Conservation (phyloP, 2,888 invertebrate genomes). For the Caenorhabditis sulstoni region DNA sequence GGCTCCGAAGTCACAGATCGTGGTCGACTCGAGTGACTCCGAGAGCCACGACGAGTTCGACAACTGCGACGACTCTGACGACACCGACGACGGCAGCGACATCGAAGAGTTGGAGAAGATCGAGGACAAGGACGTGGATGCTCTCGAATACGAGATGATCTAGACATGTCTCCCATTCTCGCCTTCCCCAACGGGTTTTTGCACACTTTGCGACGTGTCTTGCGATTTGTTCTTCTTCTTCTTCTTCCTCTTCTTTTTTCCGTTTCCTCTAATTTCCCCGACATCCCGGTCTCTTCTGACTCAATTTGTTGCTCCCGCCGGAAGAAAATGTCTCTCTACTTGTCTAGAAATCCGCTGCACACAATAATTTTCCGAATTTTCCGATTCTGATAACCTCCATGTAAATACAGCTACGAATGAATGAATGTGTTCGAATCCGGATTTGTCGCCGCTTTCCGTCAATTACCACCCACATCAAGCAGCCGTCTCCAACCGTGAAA, state of each 20-base stretch:
- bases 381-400: not conserved
- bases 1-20: slow-evolving; percentile 6
- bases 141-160: slow-evolving; percentile 47
- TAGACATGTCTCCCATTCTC: slow-evolving; percentile 8
- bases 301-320: slow-evolving; percentile 5
- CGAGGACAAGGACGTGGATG: slow-evolving; percentile 50
- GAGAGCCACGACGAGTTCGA: slow-evolving; percentile 37
- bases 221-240: not conserved
- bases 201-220: slow-evolving; percentile 1
- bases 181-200: slow-evolving; percentile 39
- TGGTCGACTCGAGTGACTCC: slow-evolving; percentile 12
- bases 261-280: not conserved
- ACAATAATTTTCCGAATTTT: slow-evolving; percentile 2
- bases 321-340: slow-evolving; percentile 1
- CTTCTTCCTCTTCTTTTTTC: not conserved
- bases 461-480: not conserved
- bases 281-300: slow-evolving; percentile 29
- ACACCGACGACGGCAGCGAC: slow-evolving; percentile 41
- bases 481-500: not conserved
- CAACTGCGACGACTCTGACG: slow-evolving; percentile 22
- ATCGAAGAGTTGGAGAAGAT: slow-evolving; percentile 53
- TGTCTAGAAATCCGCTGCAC: slow-evolving; percentile 22
- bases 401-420: not conserved
- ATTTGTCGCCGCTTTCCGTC: not conserved
- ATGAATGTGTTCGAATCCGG: slow-evolving; percentile 9